Conservation (phyloP, 2,888 invertebrate genomes). For the Phortica magna region DNA sequence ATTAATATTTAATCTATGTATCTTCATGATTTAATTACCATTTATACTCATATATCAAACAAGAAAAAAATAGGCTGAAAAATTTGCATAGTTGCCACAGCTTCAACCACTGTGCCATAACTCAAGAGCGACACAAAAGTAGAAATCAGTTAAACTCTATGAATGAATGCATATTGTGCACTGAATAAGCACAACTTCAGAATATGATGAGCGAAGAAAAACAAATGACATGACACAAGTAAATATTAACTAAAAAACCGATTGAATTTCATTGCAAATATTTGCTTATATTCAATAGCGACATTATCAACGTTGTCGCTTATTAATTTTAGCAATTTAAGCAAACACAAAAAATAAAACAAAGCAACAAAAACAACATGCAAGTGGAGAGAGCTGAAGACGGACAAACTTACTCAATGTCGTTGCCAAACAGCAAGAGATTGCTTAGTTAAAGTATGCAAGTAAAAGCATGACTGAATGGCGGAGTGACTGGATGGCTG, state of each 20-base stretch:
- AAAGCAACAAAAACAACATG: not conserved
- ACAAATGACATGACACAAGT: constrained; percentile 1
- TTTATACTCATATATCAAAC: too few species aligned
- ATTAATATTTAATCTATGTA: too few species aligned
- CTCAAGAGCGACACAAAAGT: not conserved
- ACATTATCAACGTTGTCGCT: constrained; percentile 7
- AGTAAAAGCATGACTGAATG: not conserved
- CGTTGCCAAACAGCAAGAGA: not conserved
- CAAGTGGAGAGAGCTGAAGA: not conserved
- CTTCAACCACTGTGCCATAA: not conserved
- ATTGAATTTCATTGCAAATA: constrained; percentile 33
- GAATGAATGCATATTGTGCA: not conserved
- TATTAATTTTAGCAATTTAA: constrained; percentile 25
- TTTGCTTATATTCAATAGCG: constrained; percentile 14
- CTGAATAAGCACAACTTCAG: not conserved
- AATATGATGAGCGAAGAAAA: not conserved
- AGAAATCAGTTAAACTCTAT: not conserved
- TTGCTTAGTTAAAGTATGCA: not conserved
- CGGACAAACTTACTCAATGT: not conserved
- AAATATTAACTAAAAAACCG: constrained; percentile 26
- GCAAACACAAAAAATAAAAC: constrained; percentile 6
- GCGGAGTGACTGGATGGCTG: not conserved
- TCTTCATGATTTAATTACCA: too few species aligned
- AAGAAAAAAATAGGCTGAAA: too few species aligned
- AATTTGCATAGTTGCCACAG: too few species aligned